Conservation (phyloP, 2,113 vertebrate genomes). For the Cebidichthys violaceus region DNA sequence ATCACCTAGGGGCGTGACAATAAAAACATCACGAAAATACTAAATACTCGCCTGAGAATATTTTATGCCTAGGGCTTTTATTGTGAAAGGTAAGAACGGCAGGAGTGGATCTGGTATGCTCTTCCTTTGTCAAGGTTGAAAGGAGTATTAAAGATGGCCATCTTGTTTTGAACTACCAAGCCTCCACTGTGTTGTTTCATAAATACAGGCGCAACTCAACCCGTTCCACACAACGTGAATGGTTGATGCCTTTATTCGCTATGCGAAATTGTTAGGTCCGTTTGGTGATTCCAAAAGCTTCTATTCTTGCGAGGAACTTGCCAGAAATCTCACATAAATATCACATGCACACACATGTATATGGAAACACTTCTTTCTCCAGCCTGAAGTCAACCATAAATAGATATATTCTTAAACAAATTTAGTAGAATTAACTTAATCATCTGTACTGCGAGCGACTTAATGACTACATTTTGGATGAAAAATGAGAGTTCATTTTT, state of each 20-base stretch:
- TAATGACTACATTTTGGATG: conserved; percentile 58
- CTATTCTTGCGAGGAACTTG: background rate
- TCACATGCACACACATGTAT: background rate
- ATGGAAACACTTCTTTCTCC: conserved; percentile 27
- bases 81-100: no score
- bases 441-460: conserved; percentile 31
- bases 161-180: no score
- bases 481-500: conserved; percentile 48
- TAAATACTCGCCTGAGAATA: no score
- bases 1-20: background rate
- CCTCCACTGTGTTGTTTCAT: no score
- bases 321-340: background rate
- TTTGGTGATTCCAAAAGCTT: background rate
- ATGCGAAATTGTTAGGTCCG: background rate
- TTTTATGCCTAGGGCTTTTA: no score
- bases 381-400: conserved; percentile 30
- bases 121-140: no score
- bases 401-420: conserved; percentile 54
- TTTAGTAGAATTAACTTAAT: conserved; percentile 64
- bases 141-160: no score
- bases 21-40: no score
- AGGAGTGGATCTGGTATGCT: no score
- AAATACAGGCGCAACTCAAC: no score
- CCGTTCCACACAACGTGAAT: no score
- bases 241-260: no score